Evolutionary conservation across 2,888 invertebrate genomes (phyloP).

Genomic region (Alloscopus bannaensis): DNA sequence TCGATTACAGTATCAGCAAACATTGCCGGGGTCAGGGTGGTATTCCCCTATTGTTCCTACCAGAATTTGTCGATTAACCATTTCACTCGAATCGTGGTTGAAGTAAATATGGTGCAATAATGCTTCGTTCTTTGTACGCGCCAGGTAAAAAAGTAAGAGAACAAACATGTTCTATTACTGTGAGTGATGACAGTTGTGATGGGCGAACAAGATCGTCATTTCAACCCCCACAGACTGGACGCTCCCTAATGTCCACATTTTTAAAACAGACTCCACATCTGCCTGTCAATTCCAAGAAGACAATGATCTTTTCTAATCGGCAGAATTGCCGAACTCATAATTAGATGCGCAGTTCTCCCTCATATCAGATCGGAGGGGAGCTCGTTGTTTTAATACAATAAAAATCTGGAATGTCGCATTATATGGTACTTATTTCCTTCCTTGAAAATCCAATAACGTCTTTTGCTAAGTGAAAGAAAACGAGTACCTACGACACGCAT

Average conservation of each 20-base stretch:
- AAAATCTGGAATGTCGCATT: no score
- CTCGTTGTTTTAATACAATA: no score
- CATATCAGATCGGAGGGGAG: no score
- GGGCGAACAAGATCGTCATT: constrained; percentile 9
- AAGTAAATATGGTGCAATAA: not conserved
- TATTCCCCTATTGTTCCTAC: constrained; percentile 24
- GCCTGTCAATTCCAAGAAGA: constrained; percentile 6
- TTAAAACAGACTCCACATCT: no score
- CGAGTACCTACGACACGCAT: no score
- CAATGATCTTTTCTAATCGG: constrained; percentile 21
- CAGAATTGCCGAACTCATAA: no score
- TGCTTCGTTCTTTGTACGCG: no score
- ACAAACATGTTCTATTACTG: constrained; percentile 1
- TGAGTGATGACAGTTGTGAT: constrained; percentile 4
- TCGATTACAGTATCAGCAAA: constrained; percentile 4
- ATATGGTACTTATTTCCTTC: no score
- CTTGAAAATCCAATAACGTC: no score
- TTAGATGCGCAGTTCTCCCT: no score
- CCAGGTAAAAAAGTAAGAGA: no score
- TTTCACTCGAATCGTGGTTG: not conserved
- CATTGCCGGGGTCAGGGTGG: constrained; percentile 23
- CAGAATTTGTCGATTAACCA: constrained; percentile 30
- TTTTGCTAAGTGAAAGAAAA: no score
- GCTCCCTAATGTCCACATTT: not conserved
- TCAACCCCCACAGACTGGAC: not conserved